Conservation (phyloP, 2,888 invertebrate species). For the Synergus japonicus region DNA sequence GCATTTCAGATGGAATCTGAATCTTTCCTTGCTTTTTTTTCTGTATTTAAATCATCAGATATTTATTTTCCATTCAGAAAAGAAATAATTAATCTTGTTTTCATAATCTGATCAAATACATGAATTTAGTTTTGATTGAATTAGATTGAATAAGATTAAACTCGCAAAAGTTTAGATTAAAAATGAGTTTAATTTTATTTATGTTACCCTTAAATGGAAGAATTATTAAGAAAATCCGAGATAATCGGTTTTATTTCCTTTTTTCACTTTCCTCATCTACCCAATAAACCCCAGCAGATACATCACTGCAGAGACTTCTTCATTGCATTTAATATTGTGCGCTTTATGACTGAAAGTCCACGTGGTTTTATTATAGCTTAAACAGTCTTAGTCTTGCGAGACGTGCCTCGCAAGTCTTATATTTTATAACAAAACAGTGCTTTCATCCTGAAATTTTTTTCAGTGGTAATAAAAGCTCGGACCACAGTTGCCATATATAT, state of each 20-base stretch:
- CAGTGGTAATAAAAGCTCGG: too few relatives aligned
- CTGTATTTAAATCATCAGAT: background rate
- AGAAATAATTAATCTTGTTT: too few relatives aligned
- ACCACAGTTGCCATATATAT: too few relatives aligned
- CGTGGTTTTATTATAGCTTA: background rate
- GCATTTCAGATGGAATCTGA: background rate
- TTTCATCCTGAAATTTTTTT: too few relatives aligned
- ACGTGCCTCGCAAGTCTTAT: background rate
- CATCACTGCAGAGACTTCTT: background rate
- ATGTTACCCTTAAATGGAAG: background rate
- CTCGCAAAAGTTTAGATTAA: background rate
- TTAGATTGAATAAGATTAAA: background rate
- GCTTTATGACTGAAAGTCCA: background rate
- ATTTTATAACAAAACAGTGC: too few relatives aligned
- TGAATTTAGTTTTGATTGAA: too few relatives aligned
- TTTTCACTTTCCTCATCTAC: background rate
- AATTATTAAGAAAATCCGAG: background rate
- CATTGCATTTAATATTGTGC: conserved; percentile 12
- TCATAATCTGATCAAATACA: too few relatives aligned
- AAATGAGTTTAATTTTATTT: background rate
- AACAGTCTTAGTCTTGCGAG: background rate
- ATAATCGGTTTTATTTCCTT: background rate
- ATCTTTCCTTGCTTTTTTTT: background rate
- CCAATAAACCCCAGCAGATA: background rate
- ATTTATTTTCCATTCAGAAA: too few relatives aligned